Evolutionary conservation across 2,888 invertebrate species (phyloP).

Genomic region (Congeria kusceri): DNA sequence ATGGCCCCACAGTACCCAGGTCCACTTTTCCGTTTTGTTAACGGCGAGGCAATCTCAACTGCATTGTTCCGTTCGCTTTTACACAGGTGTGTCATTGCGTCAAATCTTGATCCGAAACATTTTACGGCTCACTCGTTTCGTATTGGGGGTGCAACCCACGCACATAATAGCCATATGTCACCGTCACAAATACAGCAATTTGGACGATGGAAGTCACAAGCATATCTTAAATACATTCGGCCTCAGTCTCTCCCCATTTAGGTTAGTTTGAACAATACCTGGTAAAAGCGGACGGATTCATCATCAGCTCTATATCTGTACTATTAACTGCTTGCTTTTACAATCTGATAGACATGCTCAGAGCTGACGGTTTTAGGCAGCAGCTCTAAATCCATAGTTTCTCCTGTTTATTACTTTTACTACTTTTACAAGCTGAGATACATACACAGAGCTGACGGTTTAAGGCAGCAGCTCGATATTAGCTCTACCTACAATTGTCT

Average conservation of each 20-base stretch:
- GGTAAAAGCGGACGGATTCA: too few relatives aligned
- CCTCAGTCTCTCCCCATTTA: not conserved
- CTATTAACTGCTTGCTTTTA: not conserved
- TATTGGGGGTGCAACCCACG: constrained; percentile 35
- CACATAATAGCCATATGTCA: constrained; percentile 6
- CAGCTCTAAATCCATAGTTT: not conserved
- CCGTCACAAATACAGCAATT: constrained; percentile 10
- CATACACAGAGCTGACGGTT: too few relatives aligned
- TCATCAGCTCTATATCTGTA: too few relatives aligned
- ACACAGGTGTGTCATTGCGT: not conserved
- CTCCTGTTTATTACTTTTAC: too few relatives aligned
- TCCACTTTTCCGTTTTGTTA: constrained; percentile 10
- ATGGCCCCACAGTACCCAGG: not conserved
- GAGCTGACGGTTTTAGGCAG: not conserved
- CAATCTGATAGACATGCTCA: not conserved
- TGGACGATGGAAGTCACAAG: constrained; percentile 40
- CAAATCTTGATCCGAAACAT: not conserved
- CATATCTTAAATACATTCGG: constrained; percentile 38
- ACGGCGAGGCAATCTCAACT: constrained; percentile 10
- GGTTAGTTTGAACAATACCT: too few relatives aligned
- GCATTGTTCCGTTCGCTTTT: constrained; percentile 9
- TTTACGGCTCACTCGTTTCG: constrained; percentile 33
- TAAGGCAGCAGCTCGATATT: too few relatives aligned
- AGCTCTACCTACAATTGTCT: too few relatives aligned
- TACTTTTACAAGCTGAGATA: too few relatives aligned